Evolutionary conservation across 1,140 invertebrate genomes (phyloP).

Genomic region (Eueides isabella): DNA sequence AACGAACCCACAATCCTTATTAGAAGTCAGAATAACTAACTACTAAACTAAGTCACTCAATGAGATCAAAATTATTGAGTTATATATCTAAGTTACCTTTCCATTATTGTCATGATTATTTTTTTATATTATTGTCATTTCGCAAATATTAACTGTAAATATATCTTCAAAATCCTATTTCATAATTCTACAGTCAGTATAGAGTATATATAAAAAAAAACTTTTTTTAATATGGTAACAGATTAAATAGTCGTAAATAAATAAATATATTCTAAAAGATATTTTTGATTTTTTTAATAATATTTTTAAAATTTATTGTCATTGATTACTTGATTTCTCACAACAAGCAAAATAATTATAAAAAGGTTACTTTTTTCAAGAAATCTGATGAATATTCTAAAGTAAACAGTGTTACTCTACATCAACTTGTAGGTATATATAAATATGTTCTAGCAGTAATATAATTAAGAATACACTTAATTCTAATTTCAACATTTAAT

Average conservation of each 20-base stretch:
- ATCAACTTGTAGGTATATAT: neutral
- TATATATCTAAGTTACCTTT: neutral
- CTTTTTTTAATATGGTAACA: neutral
- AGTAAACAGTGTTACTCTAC: neutral
- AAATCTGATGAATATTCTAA: neutral
- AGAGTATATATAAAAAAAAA: neutral
- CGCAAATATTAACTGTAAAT: neutral
- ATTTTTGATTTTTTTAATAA: neutral
- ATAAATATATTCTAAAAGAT: conserved; percentile 5
- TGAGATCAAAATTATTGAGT: neutral
- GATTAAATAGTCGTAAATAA: neutral
- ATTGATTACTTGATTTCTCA: neutral
- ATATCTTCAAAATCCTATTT: neutral
- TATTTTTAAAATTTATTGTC: neutral
- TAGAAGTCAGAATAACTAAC: neutral
- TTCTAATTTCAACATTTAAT: neutral
- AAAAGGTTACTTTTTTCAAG: neutral
- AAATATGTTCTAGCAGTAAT: neutral
- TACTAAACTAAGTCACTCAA: neutral
- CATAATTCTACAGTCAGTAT: neutral
- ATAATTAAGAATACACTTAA: neutral
- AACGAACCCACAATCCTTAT: neutral
- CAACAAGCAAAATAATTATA: conserved; percentile 2
- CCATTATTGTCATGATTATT: neutral
- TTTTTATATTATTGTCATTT: conserved; percentile 1